Base-by-base conservation (phyloP, 1,140 invertebrate genomes). In the Drosophila kurseongensis region DNA sequence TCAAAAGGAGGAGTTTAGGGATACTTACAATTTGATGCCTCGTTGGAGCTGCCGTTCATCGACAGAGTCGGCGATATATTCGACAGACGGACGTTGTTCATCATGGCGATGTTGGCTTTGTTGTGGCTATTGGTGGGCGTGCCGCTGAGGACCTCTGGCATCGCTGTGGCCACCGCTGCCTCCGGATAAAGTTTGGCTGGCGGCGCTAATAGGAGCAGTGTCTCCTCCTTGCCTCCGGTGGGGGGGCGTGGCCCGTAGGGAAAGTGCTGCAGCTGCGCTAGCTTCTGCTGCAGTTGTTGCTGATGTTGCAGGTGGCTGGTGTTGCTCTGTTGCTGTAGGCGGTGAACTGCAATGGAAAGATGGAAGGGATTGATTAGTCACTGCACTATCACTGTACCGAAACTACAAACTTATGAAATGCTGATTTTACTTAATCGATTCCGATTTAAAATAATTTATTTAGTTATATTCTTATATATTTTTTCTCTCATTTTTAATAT, bases 1-100 rank as follows among this genome's bases (percentile, higher is more conserved):
- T 8, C 6, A 8, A 32, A 32, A 8, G 29, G 29, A 8, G 6
- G 29, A 32, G 29, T 8, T 32, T 2, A 8, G 6, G 6, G 29
- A 6, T 8, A 83, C 89, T 89, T 66, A 91, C 85, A 72, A 77
- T 91, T 92, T 47, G 82, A 78, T 52, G 91, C 66, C 45, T 91
- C 91, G 51, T 92, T 92, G 55, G 91, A 92, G 54, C 88, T 92
- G 68, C 91, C 91, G 52, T 92, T 92, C 76, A 92, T 90, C 5
- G 91, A 92, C 27, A 92, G 66, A 14, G 88, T 81, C 9, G 91
- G 91, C 27, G 90, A 91, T 14, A 91, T 91, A 14, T 89, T 85
- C 2, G 79, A 76, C 57, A 91, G 45, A 5, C 91, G 76, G 13
- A 91, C 73, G 63, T 59, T 91, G 76, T 63, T 91, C 80, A 90